Evolutionary conservation across 2,113 vertebrate genomes (phyloP).

Genomic region (Anolis sagrei): DNA sequence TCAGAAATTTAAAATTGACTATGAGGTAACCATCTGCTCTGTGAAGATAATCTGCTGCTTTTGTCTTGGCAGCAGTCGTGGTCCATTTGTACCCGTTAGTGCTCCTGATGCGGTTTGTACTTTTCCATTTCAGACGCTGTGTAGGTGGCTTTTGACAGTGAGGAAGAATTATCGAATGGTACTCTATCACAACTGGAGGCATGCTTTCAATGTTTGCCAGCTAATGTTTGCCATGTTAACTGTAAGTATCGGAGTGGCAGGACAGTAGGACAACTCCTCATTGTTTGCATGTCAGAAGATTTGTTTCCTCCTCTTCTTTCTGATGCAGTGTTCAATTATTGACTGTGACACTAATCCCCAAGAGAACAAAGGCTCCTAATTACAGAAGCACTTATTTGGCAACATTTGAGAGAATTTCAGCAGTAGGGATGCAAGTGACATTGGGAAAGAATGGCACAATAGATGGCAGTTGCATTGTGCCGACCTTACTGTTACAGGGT

Average conservation of each 20-base stretch:
- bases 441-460: conserved; percentile 56
- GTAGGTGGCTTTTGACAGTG: conserved; percentile 97
- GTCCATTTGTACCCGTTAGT: conserved; percentile 40
- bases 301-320: conserved; percentile 38
- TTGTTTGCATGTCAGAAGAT: conserved; percentile 34
- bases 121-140: conserved; percentile 87
- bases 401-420: conserved; percentile 46
- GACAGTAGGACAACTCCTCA: neutral
- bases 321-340: conserved; percentile 1
- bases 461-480: conserved; percentile 51
- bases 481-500: conserved; percentile 48
- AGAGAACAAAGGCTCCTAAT: conserved; percentile 27
- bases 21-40: conserved; percentile 86
- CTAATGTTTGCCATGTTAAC: conserved; percentile 98
- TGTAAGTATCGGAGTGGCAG: conserved; percentile 76
- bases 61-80: conserved; percentile 38
- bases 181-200: conserved; percentile 99
- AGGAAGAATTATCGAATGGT: conserved; percentile 99
- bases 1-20: conserved; percentile 99
- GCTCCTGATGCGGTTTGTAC: conserved; percentile 53
- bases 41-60: conserved; percentile 46
- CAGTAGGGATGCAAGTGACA: conserved; percentile 43
- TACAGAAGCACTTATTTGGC: conserved; percentile 27
- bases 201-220: conserved; percentile 98
- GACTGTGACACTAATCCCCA: conserved; percentile 30